Conservation (phyloP, 2,797 vertebrate genomes). For the Diceros bicornis region DNA sequence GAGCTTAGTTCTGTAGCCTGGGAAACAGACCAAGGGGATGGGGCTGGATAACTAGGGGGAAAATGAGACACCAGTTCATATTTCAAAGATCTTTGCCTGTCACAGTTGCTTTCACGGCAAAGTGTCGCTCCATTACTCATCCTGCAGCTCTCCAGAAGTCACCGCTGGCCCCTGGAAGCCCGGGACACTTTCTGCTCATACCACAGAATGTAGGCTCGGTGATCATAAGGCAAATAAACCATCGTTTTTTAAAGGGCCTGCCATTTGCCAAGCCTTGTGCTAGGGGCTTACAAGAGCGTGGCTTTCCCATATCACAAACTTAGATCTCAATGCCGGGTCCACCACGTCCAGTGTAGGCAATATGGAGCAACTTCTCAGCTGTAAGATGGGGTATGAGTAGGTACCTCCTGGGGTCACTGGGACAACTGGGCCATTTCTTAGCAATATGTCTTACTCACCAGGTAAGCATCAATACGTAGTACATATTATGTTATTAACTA, state of each 20-base stretch:
- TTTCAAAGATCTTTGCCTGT: background rate
- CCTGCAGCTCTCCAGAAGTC: too few species aligned
- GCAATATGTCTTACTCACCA: background rate
- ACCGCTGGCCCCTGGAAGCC: background rate
- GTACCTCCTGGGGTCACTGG: fast-evolving
- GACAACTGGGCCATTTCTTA: background rate
- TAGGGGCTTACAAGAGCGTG: background rate
- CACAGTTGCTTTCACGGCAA: background rate
- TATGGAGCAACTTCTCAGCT: background rate
- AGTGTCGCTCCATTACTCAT: background rate
- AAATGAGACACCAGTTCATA: background rate
- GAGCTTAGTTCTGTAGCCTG: background rate
- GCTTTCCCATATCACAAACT: background rate
- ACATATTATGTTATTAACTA: background rate
- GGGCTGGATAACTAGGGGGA: background rate
- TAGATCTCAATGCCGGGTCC: background rate
- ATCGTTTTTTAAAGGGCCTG: background rate
- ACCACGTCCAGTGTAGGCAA: background rate
- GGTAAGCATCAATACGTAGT: background rate
- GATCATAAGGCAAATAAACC: background rate
- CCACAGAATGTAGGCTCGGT: background rate
- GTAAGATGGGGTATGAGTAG: background rate
- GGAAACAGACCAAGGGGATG: background rate
- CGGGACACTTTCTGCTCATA: background rate
- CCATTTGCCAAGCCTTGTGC: background rate